Percentiles rank a stretch among this genome's conserved stretches.
Conservation (phyloP, 2,113 vertebrate genomes). For the Ia io region DNA sequence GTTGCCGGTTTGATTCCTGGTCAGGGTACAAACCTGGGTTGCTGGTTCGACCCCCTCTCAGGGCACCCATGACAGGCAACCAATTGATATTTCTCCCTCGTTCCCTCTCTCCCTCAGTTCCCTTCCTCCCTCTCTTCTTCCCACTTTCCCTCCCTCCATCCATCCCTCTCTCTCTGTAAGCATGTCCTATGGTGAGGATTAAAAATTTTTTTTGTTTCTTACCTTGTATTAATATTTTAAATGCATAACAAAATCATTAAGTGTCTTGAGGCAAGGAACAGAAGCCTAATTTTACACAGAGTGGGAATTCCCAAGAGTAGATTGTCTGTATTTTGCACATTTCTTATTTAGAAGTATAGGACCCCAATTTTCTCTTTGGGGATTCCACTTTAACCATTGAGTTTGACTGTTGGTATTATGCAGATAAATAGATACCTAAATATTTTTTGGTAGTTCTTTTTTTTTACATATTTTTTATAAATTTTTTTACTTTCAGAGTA, state of each 20-base stretch:
- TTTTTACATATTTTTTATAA: not conserved
- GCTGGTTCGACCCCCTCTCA: not conserved
- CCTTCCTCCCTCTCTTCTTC: too few relatives aligned
- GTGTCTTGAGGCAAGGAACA: not conserved
- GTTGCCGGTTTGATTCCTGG: not conserved
- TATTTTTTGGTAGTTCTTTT: not conserved
- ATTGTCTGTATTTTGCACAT: not conserved
- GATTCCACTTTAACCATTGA: not conserved
- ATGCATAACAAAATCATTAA: constrained; percentile 31
- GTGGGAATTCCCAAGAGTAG: not conserved
- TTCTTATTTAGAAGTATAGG: not conserved
- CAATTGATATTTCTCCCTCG: not conserved
- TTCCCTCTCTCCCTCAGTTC: too few relatives aligned
- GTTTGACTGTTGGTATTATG: not conserved
- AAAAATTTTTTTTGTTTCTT: not conserved
- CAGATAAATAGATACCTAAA: not conserved
- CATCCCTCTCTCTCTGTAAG: not conserved
- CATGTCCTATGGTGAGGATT: not conserved
- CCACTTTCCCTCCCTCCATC: too few relatives aligned
- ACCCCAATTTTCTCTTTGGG: not conserved
- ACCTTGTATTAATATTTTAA: constrained; percentile 20
- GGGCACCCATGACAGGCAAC: not conserved
- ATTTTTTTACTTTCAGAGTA: constrained; percentile 6
- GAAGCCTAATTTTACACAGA: not conserved
- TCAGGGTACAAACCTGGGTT: not conserved